These are phyloP conservation scores for Caenorhabditis japonica DNA, from an alignment of 2,888 invertebrate species.

Conservation along the genomic window DNA sequence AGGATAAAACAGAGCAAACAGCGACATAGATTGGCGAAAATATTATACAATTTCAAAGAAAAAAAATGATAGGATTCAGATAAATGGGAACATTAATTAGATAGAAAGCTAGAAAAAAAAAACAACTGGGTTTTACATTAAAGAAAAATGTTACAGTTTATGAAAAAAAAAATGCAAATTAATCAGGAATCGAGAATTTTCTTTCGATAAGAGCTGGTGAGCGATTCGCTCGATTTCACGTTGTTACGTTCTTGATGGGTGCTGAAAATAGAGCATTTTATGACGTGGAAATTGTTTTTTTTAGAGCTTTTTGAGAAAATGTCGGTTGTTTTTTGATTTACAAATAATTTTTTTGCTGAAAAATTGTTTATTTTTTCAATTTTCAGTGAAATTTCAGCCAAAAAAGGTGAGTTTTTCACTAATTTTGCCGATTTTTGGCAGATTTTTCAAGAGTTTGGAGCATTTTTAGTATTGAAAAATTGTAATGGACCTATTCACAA, in stretches of 20 bases:
- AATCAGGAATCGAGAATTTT: slow-evolving; percentile 47
- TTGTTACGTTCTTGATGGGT: slow-evolving; percentile 44
- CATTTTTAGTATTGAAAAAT: too few relatives aligned
- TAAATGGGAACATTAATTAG: background rate
- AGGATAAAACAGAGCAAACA: slow-evolving; percentile 22
- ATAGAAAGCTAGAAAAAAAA: too few relatives aligned
- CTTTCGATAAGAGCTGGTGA: slow-evolving; percentile 47
- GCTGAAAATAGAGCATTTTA: slow-evolving; percentile 14
- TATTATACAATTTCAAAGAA: too few relatives aligned
- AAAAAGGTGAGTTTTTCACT: too few relatives aligned
- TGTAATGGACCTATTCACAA: too few relatives aligned
- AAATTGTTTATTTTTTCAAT: too few relatives aligned
- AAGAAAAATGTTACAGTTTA: slow-evolving; percentile 17
- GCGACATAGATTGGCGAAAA: slow-evolving; percentile 13
- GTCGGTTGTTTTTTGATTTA: too few relatives aligned
- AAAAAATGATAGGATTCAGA: background rate
- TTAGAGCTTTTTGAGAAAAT: too few relatives aligned
- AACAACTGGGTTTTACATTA: background rate
- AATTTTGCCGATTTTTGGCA: too few relatives aligned
- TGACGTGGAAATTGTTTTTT: background rate
- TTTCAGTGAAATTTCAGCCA: too few relatives aligned
- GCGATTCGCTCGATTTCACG: slow-evolving; percentile 31
- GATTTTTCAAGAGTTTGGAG: too few relatives aligned
- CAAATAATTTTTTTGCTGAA: too few relatives aligned
- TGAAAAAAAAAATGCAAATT: slow-evolving; percentile 6